phyloP scores from a whole-genome alignment of 2,113 vertebrate genomes.

The Coptodon bakossiorum region DNA sequence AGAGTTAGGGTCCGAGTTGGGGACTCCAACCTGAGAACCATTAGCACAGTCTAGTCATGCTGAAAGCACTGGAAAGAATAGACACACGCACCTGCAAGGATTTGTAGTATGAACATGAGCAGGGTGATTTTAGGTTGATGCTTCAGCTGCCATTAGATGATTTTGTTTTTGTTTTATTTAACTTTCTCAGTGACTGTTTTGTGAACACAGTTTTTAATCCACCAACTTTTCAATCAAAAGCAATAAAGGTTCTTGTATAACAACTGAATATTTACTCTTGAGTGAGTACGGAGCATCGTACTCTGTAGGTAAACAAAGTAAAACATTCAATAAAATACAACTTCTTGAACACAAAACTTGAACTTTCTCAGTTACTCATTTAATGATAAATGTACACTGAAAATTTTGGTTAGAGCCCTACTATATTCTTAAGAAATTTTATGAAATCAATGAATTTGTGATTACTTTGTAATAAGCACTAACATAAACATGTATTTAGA shows the following conservation, averaged over 20 bases:
- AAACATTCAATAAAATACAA: background rate
- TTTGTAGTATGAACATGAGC: background rate
- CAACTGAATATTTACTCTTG: background rate
- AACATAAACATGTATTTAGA: background rate
- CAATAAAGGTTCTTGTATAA: background rate
- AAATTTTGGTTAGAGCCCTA: background rate
- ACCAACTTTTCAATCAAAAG: background rate
- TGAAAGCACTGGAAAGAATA: background rate
- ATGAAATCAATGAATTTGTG: background rate
- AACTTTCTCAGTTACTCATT: background rate
- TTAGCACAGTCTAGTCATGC: background rate
- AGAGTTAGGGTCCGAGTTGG: slow-evolving; percentile 92
- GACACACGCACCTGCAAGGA: background rate
- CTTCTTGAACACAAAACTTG: background rate
- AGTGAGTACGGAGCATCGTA: background rate
- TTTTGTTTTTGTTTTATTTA: background rate
- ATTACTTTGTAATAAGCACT: background rate
- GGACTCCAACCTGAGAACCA: slow-evolving; percentile 86
- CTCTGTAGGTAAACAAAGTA: background rate
- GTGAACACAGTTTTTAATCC: background rate
- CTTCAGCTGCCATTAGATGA: background rate
- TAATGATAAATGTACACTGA: background rate
- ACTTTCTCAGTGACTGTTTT: background rate
- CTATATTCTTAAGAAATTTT: background rate
- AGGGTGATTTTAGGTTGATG: background rate